Base-by-base conservation (phyloP, 2,888 invertebrate genomes). In the Drosophila heteroneura region DNA sequence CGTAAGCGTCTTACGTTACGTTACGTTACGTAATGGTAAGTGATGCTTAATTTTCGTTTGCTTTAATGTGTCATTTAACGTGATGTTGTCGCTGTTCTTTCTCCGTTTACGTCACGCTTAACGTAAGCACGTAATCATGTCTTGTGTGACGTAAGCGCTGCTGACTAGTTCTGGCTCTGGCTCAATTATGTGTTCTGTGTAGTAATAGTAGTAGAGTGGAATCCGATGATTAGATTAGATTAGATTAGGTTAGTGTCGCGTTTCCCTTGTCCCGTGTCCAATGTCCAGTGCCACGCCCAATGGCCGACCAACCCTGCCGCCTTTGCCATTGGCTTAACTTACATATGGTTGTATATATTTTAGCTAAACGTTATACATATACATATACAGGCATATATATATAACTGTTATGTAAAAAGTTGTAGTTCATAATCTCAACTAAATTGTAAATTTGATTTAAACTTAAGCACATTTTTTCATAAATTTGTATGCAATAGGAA, bases 391-490 rank as follows among this genome's bases (percentile, higher is more conserved):
- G 44, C 62, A 59, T 59, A 59, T 52, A 35, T 63, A 51, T 77
- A 71, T 68, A 63, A 57, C 59, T 70, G 67, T 70, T 76, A 65
- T 81, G 84, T 75, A 75, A 78, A 73, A 83, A 65, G 69, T 84
- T 72, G 67, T 77, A 75, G 85, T 80, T 74, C 70, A 76, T 90
- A 90, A 85, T 90, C 85, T 85, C 89, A 85, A 85, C 90, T 88
- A 80, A 85, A 88, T 90, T 82, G 90, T 90, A 85, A 85, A 85
- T 90, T 85, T 85, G 75, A 88, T 90, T 90, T 90, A 85, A 85
- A 85, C 90, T 90, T 90, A 85, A 88, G 85, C 90, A 90, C 89
- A 85, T 80, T 79, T 81, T 84, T 83, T 72, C 78, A 72, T 83
- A 83, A 80, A 82, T 85, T 88, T 90, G 83, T 90, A 83, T 86